Base-by-base conservation (phyloP, 2,888 invertebrate species). In the Nesidiocoris tenuis region DNA sequence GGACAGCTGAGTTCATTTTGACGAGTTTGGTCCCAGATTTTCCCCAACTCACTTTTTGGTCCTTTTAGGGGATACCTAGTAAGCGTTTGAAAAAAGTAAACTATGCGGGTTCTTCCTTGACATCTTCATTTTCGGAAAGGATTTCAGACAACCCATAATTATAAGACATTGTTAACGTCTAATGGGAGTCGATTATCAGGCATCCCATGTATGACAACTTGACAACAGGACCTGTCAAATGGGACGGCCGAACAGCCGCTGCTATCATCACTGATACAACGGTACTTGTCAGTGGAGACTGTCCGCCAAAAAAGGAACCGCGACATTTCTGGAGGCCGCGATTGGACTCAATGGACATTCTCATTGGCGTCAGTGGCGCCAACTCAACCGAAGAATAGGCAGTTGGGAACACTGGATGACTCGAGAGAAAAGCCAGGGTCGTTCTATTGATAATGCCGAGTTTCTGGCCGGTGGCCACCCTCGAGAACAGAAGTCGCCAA, bases 371-470 rank as follows among this genome's bases (percentile, higher is more conserved):
- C 39, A 39, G 39, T 39, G 39, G 39, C 39, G 39, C 39, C 39
- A 7, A 39, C 39, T 39, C 39, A 39, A 39, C 39, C 39, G 39
- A 39, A 3, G 12, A 39, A 39, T 7, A 39, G 39, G 39, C 39
- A 39, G 39, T 39, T 39, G 39, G 39, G 25, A 18, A 24, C 39
- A 65, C 19, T 65, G 65, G 9, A 19, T 19, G 25, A 39, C 39
- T 12, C 17, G 2, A 12, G 5, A 65, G 39, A 65, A 65, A 19
- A 19, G 39, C 18, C 17, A 63, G 39, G 39, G 39, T 65, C 65
- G 65, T 65, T 39, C 7, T 39, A 70, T 70, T 70, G 70, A 70
- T 59, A 59, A 59, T 24, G 24, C 57, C 39, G 39, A n/a, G n/a
- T n/a, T n/a, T 39, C 39, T 7, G 3, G 39, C 39, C n/a, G 12